These are phyloP conservation scores for Euwallacea fornicatus DNA, from an alignment of 1,140 invertebrate genomes.

Conservation along the genomic window DNA sequence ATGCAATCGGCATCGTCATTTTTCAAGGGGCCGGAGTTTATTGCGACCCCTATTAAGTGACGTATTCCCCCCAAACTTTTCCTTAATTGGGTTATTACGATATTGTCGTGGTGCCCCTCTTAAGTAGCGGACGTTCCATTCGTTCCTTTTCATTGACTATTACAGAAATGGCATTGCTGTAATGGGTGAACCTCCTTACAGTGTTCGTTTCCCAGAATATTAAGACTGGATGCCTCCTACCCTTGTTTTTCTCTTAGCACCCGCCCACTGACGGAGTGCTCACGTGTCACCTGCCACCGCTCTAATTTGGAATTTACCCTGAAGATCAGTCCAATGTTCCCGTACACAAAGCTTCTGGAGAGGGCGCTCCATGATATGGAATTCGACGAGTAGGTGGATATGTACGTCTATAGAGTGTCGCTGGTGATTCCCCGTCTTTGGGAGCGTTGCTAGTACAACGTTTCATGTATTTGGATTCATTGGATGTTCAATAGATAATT, in stretches of 20 bases:
- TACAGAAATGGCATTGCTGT: too few relatives aligned
- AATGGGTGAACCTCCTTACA: not conserved
- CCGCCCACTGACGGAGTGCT: slow-evolving; percentile 82
- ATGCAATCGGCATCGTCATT: too few relatives aligned
- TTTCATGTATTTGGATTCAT: too few relatives aligned
- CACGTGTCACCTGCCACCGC: slow-evolving; percentile 90
- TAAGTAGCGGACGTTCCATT: too few relatives aligned
- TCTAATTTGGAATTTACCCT: slow-evolving; percentile 81
- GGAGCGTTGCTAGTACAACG: not conserved
- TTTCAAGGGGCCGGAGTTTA: too few relatives aligned
- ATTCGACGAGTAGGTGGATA: slow-evolving; percentile 41
- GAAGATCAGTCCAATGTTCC: slow-evolving; percentile 37
- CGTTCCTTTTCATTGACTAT: too few relatives aligned
- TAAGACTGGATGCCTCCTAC: slow-evolving; percentile 93
- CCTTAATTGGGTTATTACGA: too few relatives aligned
- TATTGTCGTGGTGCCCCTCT: too few relatives aligned
- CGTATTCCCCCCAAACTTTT: too few relatives aligned
- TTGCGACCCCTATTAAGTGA: too few relatives aligned
- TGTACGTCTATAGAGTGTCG: slow-evolving; percentile 42
- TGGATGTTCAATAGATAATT: too few relatives aligned
- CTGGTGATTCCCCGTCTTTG: slow-evolving; percentile 43
- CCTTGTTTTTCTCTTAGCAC: slow-evolving; percentile 63
- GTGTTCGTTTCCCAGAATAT: slow-evolving; percentile 61
- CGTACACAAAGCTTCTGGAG: slow-evolving; percentile 30
- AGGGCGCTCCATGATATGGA: slow-evolving; percentile 36